phyloP scores from a whole-genome alignment of 2,888 invertebrate genomes.

The Archaeoteleia sp. region DNA sequence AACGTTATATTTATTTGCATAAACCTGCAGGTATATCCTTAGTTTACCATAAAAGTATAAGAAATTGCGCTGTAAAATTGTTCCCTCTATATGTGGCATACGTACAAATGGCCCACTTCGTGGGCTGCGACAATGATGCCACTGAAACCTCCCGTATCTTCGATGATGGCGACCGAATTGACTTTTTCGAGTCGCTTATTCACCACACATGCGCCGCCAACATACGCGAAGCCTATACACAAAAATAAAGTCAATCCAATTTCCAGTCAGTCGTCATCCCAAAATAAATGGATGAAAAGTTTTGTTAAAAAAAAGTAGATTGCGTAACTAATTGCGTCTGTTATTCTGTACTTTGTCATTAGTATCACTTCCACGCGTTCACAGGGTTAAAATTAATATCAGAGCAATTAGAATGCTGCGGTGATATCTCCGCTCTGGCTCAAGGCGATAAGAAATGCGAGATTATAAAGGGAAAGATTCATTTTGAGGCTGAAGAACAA shows the following conservation, averaged over 20 bases:
- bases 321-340: constrained; percentile 42
- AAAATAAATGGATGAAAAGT: too few species aligned
- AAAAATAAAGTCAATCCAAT: constrained; percentile 48
- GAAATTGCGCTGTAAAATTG: too few species aligned
- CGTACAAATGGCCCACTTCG: constrained; percentile 98
- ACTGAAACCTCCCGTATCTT: constrained; percentile 96
- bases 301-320: not conserved
- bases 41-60: too few species aligned
- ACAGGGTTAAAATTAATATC: constrained; percentile 58
- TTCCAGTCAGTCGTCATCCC: too few species aligned
- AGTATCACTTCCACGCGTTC: constrained; percentile 48
- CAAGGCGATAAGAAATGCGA: constrained; percentile 9
- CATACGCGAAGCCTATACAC: constrained; percentile 91
- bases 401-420: constrained; percentile 52
- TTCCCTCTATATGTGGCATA: too few species aligned
- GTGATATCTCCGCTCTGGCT: constrained; percentile 38
- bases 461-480: constrained; percentile 20
- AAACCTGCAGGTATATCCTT: too few species aligned
- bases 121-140: constrained; percentile 97
- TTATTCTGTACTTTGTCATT: constrained; percentile 44
- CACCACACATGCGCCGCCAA: constrained; percentile 96
- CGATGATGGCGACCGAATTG: constrained; percentile 96
- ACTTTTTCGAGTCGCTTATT: constrained; percentile 96
- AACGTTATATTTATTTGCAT: too few species aligned
- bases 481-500: constrained; percentile 7